A percentile compares a stretch with the other conserved stretches of the same genome.
These are phyloP conservation scores for Potorous gilbertii DNA, from an alignment of 2,797 vertebrate genomes.

Conservation along the genomic window DNA sequence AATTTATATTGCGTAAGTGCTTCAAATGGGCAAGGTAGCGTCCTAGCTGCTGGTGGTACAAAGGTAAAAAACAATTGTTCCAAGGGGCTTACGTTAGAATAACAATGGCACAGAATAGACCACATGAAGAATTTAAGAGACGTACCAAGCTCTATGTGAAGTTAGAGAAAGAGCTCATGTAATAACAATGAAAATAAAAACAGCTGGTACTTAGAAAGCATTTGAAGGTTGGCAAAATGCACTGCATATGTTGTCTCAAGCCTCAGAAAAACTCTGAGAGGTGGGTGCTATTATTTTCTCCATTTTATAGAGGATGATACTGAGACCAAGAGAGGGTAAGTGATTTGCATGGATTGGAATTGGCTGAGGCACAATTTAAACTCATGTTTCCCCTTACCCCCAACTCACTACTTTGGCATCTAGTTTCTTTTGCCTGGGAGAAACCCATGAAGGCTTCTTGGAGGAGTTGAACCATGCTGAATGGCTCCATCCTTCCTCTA, in stretches of 20 bases:
- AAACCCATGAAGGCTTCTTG: neutral
- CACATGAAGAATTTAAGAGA: neutral
- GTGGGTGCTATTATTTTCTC: neutral
- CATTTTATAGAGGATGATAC: neutral
- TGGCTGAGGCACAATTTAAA: neutral
- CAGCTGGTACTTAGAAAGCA: neutral
- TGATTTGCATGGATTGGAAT: neutral
- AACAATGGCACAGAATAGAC: neutral
- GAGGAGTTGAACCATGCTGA: neutral
- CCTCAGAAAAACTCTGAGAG: neutral
- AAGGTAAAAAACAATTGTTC: neutral
- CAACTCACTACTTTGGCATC: neutral
- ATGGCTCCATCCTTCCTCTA: neutral
- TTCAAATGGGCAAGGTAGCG: neutral
- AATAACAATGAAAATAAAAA: neutral
- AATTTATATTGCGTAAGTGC: neutral
- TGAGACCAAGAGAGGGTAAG: neutral
- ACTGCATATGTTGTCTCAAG: neutral
- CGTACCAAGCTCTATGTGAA: neutral
- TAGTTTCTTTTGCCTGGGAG: neutral
- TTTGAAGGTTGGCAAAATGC: neutral
- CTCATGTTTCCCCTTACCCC: neutral
- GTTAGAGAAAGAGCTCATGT: neutral
- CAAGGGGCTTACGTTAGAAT: neutral
- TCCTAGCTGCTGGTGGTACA: neutral